Base-by-base conservation (phyloP, 2,888 invertebrate species). In the Sarcophaga rosellei region DNA sequence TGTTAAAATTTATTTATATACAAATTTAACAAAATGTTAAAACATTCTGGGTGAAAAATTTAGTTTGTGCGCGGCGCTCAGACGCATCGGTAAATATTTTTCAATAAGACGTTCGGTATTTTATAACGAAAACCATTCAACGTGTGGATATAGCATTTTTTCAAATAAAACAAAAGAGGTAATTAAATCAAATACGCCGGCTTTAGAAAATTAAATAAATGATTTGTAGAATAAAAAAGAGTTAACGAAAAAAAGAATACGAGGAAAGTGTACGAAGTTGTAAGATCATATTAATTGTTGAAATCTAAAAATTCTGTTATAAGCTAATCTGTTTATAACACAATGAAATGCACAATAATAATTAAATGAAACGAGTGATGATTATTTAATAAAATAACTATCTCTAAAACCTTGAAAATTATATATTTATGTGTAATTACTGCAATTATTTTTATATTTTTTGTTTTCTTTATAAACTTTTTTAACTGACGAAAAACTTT, bases 11-110 rank as follows among this genome's bases (percentile, higher is more conserved):
- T 62, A 69, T 45, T 83, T 68, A 69, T 45, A 44, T 53, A 84
- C 35, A 84, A 86, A 75, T 86, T 87, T 89, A 85, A 90, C 87
- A 90, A 90, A 91, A 90, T 90, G 88, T 78, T 59, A 79, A 85
- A 74, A 85, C 81, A 25, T 68, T 65, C 59, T 78, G 61, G 87
- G 72, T 78, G 44, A 47, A 73, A 85, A 80, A 78, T 88, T 91
- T 91, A 92, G 92, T 92, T 90, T 77, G 82, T 88, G 88, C 75
- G 89, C 89, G 89, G 83, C 88, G 89, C 89, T 89, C 88, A 88
- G 81, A 76, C 88, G 88, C 84, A 89, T 88, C 90, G 91, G 91
- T 90, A 87, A 81, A 59, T 11, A 80, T 75, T 53, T 73, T 10
- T 35, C 6, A 62, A 20, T 73, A 66, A 45, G 3, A 73, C 4